Evolutionary conservation across 1,140 invertebrate species (phyloP).

Genomic region (Phortica variegata): DNA sequence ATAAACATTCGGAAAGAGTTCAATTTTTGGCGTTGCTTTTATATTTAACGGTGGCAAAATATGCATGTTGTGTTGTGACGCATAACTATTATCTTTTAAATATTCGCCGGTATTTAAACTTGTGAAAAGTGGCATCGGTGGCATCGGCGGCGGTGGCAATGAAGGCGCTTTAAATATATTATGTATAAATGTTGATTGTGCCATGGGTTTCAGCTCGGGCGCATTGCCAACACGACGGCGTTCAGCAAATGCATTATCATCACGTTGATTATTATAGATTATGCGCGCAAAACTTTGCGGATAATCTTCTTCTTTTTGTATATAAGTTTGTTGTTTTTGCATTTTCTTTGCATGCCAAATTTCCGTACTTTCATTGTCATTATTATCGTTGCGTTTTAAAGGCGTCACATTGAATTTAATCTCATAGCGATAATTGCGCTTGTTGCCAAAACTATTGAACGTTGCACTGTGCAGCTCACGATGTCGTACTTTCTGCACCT

Average conservation of each 20-base stretch:
- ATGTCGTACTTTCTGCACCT: constrained; percentile 65
- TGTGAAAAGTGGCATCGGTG: too few relatives aligned
- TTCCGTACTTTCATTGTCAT: not conserved
- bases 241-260: constrained; percentile 26
- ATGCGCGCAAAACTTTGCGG: constrained; percentile 41
- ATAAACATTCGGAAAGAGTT: constrained; percentile 34
- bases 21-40: constrained; percentile 29
- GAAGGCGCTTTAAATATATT: constrained; percentile 36
- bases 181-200: constrained; percentile 33
- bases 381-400: constrained; percentile 2
- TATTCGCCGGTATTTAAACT: constrained; percentile 55
- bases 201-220: constrained; percentile 24
- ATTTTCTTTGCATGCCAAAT: constrained; percentile 4
- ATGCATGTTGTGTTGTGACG: not conserved
- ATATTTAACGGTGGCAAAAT: too few relatives aligned
- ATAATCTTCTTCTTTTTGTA: constrained; percentile 51
- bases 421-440: constrained; percentile 62
- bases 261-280: constrained; percentile 21
- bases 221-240: constrained; percentile 34
- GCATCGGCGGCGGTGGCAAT: constrained; percentile 6
- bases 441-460: too few relatives aligned
- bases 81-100: constrained; percentile 16
- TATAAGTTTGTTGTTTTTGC: constrained; percentile 34
- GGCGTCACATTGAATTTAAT: constrained; percentile 66
- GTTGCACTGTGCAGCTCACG: too few relatives aligned